Conservation (phyloP, 2,113 vertebrate genomes). For the Callipepla squamata region DNA sequence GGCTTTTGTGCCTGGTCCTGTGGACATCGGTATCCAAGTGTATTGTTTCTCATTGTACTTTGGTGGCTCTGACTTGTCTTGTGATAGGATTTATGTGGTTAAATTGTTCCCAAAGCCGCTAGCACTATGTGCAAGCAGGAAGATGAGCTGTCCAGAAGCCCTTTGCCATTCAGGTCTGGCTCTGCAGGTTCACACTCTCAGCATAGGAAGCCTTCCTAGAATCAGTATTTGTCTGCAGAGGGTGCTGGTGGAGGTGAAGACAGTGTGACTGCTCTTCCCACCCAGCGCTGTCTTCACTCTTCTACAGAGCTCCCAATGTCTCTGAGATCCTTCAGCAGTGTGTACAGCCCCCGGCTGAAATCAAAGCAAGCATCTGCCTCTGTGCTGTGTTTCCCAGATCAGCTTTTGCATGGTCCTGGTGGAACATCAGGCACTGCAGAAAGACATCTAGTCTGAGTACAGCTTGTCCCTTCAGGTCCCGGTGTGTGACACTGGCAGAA, state of each 20-base stretch:
- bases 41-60: not conserved
- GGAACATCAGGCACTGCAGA: not conserved
- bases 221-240: not conserved
- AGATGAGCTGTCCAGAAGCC: not conserved
- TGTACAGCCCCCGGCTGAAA: not conserved
- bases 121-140: not conserved
- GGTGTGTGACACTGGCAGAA: not conserved
- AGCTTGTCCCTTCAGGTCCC: not conserved
- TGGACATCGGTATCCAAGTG: not conserved
- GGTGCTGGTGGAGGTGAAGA: not conserved
- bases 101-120: not conserved
- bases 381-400: not conserved
- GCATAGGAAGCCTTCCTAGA: accelerated
- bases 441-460: not conserved
- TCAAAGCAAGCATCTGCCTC: not conserved
- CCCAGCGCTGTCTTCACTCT: not conserved
- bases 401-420: not conserved
- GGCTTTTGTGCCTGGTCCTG: not conserved
- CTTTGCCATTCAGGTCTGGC: not conserved
- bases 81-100: accelerated
- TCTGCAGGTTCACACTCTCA: not conserved
- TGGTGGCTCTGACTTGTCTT: not conserved
- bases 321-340: not conserved
- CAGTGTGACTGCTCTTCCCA: not conserved
- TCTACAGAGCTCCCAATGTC: not conserved